These are phyloP conservation scores for Tetrao urogallus DNA, from an alignment of 2,113 vertebrate genomes.

Conservation along the genomic window DNA sequence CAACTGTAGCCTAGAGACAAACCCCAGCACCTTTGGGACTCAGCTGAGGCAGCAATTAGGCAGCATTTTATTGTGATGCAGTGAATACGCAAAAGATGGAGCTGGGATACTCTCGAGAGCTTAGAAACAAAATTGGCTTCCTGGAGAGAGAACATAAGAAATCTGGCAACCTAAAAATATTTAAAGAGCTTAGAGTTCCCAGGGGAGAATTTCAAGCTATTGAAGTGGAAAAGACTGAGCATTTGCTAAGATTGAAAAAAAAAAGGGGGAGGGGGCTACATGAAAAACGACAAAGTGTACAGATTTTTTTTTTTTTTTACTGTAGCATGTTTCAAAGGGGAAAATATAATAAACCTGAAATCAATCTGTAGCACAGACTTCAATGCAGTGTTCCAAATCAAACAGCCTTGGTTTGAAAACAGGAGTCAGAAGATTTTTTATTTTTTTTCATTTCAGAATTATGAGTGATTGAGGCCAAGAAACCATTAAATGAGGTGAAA, in stretches of 20 bases:
- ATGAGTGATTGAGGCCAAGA: constrained; percentile 60
- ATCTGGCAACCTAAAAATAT: constrained; percentile 77
- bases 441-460: constrained; percentile 58
- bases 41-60: constrained; percentile 70
- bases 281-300: constrained; percentile 59
- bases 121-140: constrained; percentile 74
- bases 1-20: constrained; percentile 69
- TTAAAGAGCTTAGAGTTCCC: constrained; percentile 74
- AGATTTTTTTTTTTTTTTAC: constrained; percentile 30
- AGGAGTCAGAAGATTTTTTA: constrained; percentile 43
- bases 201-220: constrained; percentile 69
- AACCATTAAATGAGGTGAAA: constrained; percentile 69
- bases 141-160: constrained; percentile 73
- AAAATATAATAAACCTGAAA: constrained; percentile 68
- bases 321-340: constrained; percentile 58
- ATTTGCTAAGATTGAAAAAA: constrained; percentile 53
- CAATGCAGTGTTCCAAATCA: constrained; percentile 47
- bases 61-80: constrained; percentile 73
- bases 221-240: constrained; percentile 71
- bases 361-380: constrained; percentile 64
- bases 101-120: constrained; percentile 66
- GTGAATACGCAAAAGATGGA: constrained; percentile 62
- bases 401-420: constrained; percentile 54
- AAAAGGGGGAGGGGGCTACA: constrained; percentile 27
- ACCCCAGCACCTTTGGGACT: constrained; percentile 62